Evolutionary conservation across 1,140 invertebrate species (phyloP), one percentile per base, ranked within the genome.

Genomic region (Saccostrea cuccullata): DNA sequence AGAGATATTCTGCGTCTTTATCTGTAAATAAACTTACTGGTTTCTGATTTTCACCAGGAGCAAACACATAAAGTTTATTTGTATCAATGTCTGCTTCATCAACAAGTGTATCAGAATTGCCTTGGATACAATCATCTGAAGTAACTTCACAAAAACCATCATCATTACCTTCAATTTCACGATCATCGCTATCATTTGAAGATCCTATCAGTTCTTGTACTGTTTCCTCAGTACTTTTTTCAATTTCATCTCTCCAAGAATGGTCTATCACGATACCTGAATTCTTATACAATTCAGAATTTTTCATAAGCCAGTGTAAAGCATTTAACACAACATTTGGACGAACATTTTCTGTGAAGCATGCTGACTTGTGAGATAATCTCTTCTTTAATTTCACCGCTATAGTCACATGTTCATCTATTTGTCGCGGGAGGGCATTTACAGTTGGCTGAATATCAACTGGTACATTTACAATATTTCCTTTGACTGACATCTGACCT

Each of bases 11-110:
- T 58, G 86, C 30, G 87, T 87, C 30, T 85, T 87, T 58, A 89
- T 90, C 86, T 47, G 47, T 17, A 84, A 58, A 90, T 40, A 90
- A 56, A 90, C 86, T 83, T 40, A 90, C 3, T 83, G 88, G 90
- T 23, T 26, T 26, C 20, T 87, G 70, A 17, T 82, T 82, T 86
- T 90, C 90, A 36, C 90, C 90, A 55, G 90, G 86, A 17, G 90
- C 90, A 90, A 87, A 90, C 15, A 85, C 40, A 77, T 89, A 70
- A 86, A 55, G 17, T 23, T 77, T 40, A 36, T 87, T 58, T 20
- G 84, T 85, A 82, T 85, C 17, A 82, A 36, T 86, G 55, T 83
- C 82, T 85, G 47, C 82, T 40, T 84, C 84, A 47, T 87, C 60
- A 36, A 88, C 47, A 23, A 90, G 58, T 20, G 87, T 90, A 82